Base-by-base conservation (phyloP, 2,797 vertebrate genomes). In the Chloroceryle inda region DNA sequence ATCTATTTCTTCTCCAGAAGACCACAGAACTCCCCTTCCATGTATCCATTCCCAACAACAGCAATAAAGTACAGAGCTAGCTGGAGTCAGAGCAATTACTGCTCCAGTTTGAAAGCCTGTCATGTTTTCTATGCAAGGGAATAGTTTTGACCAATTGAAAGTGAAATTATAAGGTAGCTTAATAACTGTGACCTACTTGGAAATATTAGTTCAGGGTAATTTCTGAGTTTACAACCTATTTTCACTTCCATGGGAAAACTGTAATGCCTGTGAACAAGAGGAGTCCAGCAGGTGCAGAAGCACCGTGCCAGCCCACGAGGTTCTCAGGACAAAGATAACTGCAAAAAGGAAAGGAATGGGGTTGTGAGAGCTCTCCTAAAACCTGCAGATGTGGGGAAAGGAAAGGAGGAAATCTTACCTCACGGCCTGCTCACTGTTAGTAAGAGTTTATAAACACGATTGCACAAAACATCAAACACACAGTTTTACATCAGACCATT, bases 361-460 rank as follows among this genome's bases (percentile, higher is more conserved):
- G 20, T 19, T 68, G 49, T 58, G 33, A 69, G 10, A 85, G 33
- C 33, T 77, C 62, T 88, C 61, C n/a, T 84, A 47, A 90, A 86
- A 47, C 24, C 44, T 83, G 44, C 26, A 82, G 4, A 19, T 33
- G 31, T 31, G 22, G 15, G 9, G 77, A 87, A 62, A 56, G 23
- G 53, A 73, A 93, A n/a, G 37, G 35, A 83, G 72, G 47, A 75
- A 69, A 72, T 81, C 88, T 94, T 89, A 95, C 74, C 76, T 94
- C 76, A 86, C 49, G 64, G 80, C 40, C 58, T 83, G 40, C 53
- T 75, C 69, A 71, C 49, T 72, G 73, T 95, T 79, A 87, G 24
- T 35, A 85, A 90, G 74, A 79, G 64, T 68, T 90, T 92, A 75
- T 40, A 82, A 83, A 88, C 47, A 66, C 1, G 2, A 66, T 13